Conservation (phyloP, 2,888 invertebrate genomes). For the Cryptosula pallasiana region DNA sequence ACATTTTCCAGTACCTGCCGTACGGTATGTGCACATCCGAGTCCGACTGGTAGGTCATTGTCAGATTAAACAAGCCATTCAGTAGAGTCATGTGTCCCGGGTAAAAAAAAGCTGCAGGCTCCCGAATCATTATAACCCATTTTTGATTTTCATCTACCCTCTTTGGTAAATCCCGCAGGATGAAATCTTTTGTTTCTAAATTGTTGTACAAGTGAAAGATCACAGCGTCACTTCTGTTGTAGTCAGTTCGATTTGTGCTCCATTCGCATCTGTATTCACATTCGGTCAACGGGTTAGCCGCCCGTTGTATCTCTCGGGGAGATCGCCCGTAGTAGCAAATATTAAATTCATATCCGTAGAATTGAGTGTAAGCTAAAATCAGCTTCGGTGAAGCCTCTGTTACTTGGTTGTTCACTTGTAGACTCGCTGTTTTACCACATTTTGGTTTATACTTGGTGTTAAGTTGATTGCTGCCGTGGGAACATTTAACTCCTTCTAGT, state of each 20-base stretch:
- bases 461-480: no score
- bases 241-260: not conserved
- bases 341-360: no score
- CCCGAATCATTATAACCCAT: conserved; percentile 26
- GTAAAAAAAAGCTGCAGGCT: conserved; percentile 33
- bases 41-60: no score
- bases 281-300: no score
- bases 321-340: no score
- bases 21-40: conserved; percentile 26
- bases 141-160: not conserved
- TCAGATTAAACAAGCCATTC: conserved; percentile 28
- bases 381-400: no score
- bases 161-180: not conserved
- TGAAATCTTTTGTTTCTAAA: not conserved
- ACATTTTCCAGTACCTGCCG: conserved; percentile 15
- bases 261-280: not conserved
- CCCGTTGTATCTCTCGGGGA: no score
- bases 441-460: no score
- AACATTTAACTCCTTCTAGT: no score
- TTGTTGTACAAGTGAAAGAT: not conserved
- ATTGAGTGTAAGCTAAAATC: no score
- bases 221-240: not conserved
- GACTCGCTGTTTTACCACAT: no score
- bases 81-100: conserved; percentile 26
- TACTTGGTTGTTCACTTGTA: no score